phyloP scores from a whole-genome alignment of 2,113 vertebrate genomes.

The Chaetura pelagica region DNA sequence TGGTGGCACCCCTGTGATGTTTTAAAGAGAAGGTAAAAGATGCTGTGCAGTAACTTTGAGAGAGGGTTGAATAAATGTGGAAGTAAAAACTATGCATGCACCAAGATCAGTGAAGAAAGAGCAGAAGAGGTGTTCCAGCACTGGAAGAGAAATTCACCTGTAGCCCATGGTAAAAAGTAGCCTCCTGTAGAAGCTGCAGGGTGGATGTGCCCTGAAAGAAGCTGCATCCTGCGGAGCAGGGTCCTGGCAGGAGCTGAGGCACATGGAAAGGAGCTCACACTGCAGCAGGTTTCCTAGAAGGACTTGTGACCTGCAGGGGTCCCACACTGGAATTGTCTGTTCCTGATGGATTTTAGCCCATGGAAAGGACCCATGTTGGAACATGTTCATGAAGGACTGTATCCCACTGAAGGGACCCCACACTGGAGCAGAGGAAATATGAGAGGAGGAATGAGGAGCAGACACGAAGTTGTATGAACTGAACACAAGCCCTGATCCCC shows the following conservation, averaged over 20 bases:
- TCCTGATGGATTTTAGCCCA: background rate
- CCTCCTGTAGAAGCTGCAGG: too few species aligned
- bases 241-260: background rate
- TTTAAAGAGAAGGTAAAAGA: background rate
- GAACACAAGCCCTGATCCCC: background rate
- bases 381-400: background rate
- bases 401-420: background rate
- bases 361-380: background rate
- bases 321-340: background rate
- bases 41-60: background rate
- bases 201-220: too few species aligned
- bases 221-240: too few species aligned
- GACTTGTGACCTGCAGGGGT: background rate
- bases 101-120: background rate
- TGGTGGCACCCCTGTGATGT: background rate
- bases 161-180: background rate
- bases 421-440: background rate
- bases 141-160: background rate
- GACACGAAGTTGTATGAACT: background rate
- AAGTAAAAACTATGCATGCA: background rate
- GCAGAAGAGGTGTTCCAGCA: background rate
- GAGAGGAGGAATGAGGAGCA: background rate
- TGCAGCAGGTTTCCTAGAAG: background rate
- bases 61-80: background rate
- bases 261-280: rapidly evolving